Conservation (phyloP, 1,140 invertebrate species). For the Calliphora vicina region DNA sequence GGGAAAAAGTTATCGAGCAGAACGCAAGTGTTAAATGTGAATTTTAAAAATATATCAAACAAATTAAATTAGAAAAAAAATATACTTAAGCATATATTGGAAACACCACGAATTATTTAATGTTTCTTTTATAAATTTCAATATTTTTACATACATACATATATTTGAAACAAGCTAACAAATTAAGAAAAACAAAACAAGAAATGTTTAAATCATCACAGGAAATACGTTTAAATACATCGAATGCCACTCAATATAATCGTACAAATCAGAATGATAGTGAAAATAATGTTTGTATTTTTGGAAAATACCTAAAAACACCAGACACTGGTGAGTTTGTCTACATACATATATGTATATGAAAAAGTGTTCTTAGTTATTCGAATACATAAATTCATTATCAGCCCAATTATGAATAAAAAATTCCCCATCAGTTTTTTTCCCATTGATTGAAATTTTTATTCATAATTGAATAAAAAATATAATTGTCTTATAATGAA, state of each 20-base stretch:
- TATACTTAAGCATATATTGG: neutral
- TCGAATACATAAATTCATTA: too few species aligned
- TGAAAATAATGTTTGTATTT: conserved; percentile 51
- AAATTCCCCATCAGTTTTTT: too few species aligned
- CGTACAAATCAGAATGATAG: conserved; percentile 36
- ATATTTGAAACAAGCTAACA: neutral
- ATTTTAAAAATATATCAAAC: neutral
- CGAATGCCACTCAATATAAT: conserved; percentile 15
- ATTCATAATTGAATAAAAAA: too few species aligned
- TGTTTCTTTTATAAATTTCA: neutral
- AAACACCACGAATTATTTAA: neutral
- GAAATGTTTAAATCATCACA: conserved; percentile 60
- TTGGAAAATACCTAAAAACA: conserved; percentile 60
- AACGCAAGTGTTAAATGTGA: conserved; percentile 2
- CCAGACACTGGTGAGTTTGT: conserved; percentile 58
- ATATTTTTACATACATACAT: neutral
- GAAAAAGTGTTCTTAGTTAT: neutral
- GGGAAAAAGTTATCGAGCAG: neutral
- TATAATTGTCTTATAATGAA: too few species aligned
- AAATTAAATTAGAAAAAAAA: neutral
- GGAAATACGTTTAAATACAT: conserved; percentile 57
- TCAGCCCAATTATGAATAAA: too few species aligned
- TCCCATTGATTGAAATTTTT: too few species aligned
- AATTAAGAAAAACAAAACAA: neutral
- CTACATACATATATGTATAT: neutral